phyloP scores from a whole-genome alignment of 2,113 vertebrate species.

The Struthio camelus region DNA sequence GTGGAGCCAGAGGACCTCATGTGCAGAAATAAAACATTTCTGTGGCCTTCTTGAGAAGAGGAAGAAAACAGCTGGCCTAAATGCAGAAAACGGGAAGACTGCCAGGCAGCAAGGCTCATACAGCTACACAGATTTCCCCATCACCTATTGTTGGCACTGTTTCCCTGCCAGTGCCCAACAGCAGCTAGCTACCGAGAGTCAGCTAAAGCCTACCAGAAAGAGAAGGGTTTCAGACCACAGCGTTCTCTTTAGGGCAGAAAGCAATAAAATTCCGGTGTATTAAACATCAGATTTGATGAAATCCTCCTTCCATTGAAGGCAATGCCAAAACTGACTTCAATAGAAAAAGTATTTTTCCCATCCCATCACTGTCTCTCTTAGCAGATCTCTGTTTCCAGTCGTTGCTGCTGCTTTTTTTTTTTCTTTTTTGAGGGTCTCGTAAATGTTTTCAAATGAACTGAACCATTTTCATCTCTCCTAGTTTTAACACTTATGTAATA shows the following conservation, averaged over 20 bases:
- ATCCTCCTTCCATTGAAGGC: neutral
- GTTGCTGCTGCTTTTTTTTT: neutral
- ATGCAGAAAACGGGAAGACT: neutral
- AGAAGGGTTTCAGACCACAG: neutral
- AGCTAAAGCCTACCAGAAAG: neutral
- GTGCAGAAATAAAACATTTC: neutral
- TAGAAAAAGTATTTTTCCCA: neutral
- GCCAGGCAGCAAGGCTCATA: neutral
- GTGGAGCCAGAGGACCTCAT: neutral
- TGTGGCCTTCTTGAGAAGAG: neutral
- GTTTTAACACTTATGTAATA: neutral
- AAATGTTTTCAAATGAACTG: constrained; percentile 26
- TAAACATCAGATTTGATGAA: neutral
- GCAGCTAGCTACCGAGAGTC: neutral
- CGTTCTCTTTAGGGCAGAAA: neutral
- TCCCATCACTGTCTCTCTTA: neutral
- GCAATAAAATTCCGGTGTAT: neutral
- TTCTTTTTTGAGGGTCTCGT: neutral
- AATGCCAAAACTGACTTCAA: neutral
- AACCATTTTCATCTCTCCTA: constrained; percentile 1
- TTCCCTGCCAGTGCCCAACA: neutral
- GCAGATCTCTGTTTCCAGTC: neutral
- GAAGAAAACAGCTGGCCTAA: neutral
- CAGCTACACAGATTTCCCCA: neutral
- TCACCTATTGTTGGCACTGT: neutral